These are phyloP conservation scores for Natator depressus DNA, from an alignment of 2,113 vertebrate species.

Conservation along the genomic window DNA sequence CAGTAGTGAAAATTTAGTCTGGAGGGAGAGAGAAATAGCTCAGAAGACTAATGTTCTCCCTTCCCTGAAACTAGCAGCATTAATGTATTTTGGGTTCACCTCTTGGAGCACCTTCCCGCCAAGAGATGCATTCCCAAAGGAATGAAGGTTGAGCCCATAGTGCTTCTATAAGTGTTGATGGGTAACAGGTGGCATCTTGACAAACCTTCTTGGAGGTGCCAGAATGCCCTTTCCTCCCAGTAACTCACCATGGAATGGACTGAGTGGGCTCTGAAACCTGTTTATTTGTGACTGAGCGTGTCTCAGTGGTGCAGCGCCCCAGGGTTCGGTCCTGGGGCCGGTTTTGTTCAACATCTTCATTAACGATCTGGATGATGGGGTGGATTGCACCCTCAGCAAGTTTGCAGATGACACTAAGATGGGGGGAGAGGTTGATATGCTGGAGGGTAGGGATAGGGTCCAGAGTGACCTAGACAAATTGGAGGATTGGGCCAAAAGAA, in stretches of 20 bases:
- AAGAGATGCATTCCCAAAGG: background rate
- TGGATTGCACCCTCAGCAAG: too few relatives aligned
- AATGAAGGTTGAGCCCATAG: rapidly evolving
- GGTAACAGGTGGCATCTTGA: rapidly evolving
- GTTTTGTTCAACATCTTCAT: too few relatives aligned
- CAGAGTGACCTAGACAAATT: too few relatives aligned
- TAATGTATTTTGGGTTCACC: background rate
- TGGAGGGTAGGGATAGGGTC: too few relatives aligned
- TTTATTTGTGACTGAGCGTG: rapidly evolving
- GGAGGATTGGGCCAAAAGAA: too few relatives aligned
- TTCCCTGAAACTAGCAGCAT: background rate
- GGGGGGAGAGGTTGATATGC: too few relatives aligned
- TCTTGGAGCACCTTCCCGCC: background rate
- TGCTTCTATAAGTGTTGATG: background rate
- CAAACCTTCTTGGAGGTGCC: rapidly evolving
- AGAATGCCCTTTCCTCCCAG: too few relatives aligned
- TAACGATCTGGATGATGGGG: too few relatives aligned
- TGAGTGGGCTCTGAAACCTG: rapidly evolving
- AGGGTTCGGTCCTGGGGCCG: too few relatives aligned
- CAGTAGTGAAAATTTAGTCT: background rate
- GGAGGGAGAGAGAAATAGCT: background rate
- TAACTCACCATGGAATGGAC: rapidly evolving
- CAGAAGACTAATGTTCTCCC: background rate
- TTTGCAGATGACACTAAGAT: too few relatives aligned
- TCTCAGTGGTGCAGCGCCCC: rapidly evolving